Evolutionary conservation across 2,888 invertebrate genomes (phyloP), one percentile per base, ranked within the genome.

Genomic region (Polia nebulosa): DNA sequence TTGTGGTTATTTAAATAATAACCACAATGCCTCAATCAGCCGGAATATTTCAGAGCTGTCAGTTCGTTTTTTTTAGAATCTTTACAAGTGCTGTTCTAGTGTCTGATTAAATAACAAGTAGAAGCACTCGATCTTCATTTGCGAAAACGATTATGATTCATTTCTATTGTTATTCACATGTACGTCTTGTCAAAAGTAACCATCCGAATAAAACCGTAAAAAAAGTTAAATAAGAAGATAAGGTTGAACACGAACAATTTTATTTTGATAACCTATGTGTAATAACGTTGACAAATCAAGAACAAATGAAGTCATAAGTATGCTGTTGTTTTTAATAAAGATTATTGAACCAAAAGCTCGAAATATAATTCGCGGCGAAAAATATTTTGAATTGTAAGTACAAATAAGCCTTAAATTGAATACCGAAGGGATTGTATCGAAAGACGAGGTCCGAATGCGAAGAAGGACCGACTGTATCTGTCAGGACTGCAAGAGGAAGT

Each of bases 1-100:
- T n/a, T n/a, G n/a, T n/a, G n/a, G n/a, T n/a, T n/a, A n/a, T 59
- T 57, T 63, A 69, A 76, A 72, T 78, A 79, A 78, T 49, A 36
- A n/a, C 25, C 13, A 64, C 15, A 65, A 72, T 76, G 65, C 65
- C 53, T 74, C 76, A 84, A 81, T 78, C 78, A 65, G 44, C 32
- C 20, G 47, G 44, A 74, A 44, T 49, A 78, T 63, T 75, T 72
- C 27, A 80, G 73, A 73, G 60, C 29, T 76, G 45, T 62, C 47
- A 8, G 32, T 22, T 49, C 17, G 32, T 62, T 29, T 29, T 20
- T 58, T 55, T 49, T 29, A n/a, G 17, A 51, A 36, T 53, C 20
- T 52, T 20, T 39, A 58, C 20, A 49, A 56, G 53, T 47, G 22
- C 32, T 58, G 22, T 39, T 49, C 45, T 29, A 8, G 15, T 36